A percentile compares a stretch with the other conserved stretches of the same genome.
phyloP scores from a whole-genome alignment of 2,888 invertebrate species.

The Syritta pipiens region DNA sequence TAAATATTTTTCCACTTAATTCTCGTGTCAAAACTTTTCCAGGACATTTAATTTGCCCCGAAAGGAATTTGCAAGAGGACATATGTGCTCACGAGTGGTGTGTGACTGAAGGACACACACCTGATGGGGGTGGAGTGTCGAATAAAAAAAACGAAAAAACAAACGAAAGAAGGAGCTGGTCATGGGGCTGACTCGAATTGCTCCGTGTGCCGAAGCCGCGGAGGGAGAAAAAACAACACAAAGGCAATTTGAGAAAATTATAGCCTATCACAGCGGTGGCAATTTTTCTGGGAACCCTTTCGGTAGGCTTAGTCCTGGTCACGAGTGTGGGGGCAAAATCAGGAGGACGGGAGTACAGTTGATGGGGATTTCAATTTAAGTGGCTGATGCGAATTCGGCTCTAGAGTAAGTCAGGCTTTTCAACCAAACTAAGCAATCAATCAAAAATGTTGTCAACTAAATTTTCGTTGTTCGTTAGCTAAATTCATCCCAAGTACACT shows the following conservation, averaged over 20 bases:
- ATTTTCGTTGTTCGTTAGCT: too few relatives aligned
- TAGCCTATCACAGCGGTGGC: conserved; percentile 55
- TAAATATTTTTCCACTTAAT: conserved; percentile 68
- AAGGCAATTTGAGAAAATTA: conserved; percentile 66
- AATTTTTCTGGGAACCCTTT: conserved; percentile 33
- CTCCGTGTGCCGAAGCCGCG: not conserved
- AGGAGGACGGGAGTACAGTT: too few relatives aligned
- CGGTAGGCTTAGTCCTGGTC: too few relatives aligned
- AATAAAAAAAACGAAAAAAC: conserved; percentile 16
- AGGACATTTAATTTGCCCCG: conserved; percentile 67
- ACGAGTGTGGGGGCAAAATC: too few relatives aligned
- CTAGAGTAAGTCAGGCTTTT: too few relatives aligned
- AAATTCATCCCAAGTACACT: too few relatives aligned
- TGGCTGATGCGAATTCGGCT: too few relatives aligned
- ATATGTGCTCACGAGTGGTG: not conserved
- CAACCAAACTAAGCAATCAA: too few relatives aligned
- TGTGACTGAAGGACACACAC: not conserved
- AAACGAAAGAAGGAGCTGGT: too few relatives aligned
- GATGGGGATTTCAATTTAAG: too few relatives aligned
- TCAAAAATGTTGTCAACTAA: too few relatives aligned
- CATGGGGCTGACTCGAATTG: too few relatives aligned
- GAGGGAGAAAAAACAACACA: conserved; percentile 39
- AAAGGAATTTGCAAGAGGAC: conserved; percentile 38
- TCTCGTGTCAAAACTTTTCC: conserved; percentile 70
- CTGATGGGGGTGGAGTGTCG: conserved; percentile 12